Conservation (phyloP, 2,113 vertebrate genomes). For the Gobius niger region DNA sequence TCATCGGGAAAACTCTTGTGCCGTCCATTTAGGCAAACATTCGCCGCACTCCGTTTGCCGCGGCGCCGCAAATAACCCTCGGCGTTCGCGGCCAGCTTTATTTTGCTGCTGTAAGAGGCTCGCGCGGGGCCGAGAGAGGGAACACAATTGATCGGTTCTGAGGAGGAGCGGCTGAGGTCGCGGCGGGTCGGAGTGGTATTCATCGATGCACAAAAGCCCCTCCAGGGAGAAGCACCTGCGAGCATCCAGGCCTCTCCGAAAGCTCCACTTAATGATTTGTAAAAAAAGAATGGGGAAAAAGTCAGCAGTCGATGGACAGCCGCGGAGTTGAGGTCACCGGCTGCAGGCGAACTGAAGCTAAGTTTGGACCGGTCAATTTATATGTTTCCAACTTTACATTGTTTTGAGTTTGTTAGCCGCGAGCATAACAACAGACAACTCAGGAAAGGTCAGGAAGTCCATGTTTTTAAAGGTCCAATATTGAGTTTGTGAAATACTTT, state of each 20-base stretch:
- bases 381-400: not conserved
- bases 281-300: slow-evolving; percentile 24
- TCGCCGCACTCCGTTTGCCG: slow-evolving; percentile 7
- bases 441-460: not conserved
- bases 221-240: slow-evolving; percentile 50
- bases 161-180: slow-evolving; percentile 52
- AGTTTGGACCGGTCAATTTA: not conserved
- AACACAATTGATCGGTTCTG: slow-evolving; percentile 61
- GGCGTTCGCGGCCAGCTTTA: slow-evolving; percentile 25
- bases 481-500: too few relatives aligned
- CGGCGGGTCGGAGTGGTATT: slow-evolving; percentile 47
- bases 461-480: too few relatives aligned
- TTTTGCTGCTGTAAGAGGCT: slow-evolving; percentile 16
- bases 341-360: slow-evolving; percentile 4
- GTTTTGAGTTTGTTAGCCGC: too few relatives aligned
- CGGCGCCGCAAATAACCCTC: slow-evolving; percentile 12
- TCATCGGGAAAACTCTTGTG: slow-evolving; percentile 9
- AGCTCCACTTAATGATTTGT: slow-evolving; percentile 48
- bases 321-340: slow-evolving; percentile 27
- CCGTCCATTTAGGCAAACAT: slow-evolving; percentile 25
- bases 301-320: slow-evolving; percentile 13
- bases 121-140: slow-evolving; percentile 22
- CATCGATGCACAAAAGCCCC: slow-evolving; percentile 62
- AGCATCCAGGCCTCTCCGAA: slow-evolving; percentile 23
- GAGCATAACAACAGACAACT: not conserved